Evolutionary conservation across 1,140 invertebrate species (phyloP).

Genomic region (Myzus persicae): DNA sequence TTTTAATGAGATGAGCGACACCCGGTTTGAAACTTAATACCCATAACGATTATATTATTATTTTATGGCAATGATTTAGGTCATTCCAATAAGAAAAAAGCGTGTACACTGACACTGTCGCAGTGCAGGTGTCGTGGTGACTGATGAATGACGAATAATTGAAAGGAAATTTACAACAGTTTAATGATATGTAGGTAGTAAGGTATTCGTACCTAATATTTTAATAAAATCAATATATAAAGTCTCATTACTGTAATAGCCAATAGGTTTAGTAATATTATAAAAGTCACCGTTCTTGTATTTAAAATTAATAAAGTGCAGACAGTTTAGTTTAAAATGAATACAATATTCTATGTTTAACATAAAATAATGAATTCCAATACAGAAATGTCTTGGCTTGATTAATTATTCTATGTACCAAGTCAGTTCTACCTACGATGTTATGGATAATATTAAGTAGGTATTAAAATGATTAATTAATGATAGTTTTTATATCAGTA

Average conservation of each 20-base stretch:
- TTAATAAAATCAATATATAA: background rate
- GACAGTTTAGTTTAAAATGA: background rate
- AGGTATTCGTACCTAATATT: background rate
- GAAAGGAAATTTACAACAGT: background rate
- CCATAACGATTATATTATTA: background rate
- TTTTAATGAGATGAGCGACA: background rate
- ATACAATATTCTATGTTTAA: background rate
- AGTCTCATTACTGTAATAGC: background rate
- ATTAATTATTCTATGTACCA: background rate
- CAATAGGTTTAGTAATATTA: background rate
- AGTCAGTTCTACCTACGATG: background rate
- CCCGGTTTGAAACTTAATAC: background rate
- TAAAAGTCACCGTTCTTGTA: background rate
- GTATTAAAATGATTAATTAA: background rate
- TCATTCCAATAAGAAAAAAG: slow-evolving; percentile 2
- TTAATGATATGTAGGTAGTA: background rate
- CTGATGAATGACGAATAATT: background rate
- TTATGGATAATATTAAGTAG: background rate
- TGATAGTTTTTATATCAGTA: background rate
- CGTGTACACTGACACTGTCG: background rate
- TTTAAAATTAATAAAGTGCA: background rate
- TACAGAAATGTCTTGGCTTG: background rate
- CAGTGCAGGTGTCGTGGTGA: background rate
- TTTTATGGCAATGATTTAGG: background rate
- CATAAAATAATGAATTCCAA: background rate